Conservation (phyloP, 1,140 invertebrate genomes). For the Drosophila tsacasi region DNA sequence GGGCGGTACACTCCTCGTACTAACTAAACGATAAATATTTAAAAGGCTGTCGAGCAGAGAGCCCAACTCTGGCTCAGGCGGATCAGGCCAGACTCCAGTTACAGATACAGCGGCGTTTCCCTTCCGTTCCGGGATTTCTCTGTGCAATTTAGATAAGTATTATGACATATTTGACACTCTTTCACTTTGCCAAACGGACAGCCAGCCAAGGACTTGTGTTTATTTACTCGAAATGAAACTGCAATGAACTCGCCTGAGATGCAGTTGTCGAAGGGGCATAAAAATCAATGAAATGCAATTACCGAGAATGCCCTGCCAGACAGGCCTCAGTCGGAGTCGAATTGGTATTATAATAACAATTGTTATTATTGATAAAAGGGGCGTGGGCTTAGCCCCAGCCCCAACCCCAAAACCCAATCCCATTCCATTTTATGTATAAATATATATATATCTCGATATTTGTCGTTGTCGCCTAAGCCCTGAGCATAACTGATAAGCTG, state of each 20-base stretch:
- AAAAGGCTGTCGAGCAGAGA: constrained; percentile 48
- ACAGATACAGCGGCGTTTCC: constrained; percentile 26
- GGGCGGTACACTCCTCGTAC: constrained; percentile 20
- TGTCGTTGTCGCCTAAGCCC: constrained; percentile 60
- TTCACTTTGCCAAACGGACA: constrained; percentile 58
- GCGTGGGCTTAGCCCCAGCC: constrained; percentile 37
- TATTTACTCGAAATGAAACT: constrained; percentile 73
- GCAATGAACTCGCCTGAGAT: constrained; percentile 31
- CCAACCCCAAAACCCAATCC: not conserved
- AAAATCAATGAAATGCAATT: constrained; percentile 84
- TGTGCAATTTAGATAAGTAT: constrained; percentile 83
- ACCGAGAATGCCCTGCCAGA: constrained; percentile 68
- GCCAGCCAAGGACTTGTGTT: constrained; percentile 54
- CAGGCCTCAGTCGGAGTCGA: constrained; percentile 8
- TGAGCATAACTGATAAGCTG: constrained; percentile 83
- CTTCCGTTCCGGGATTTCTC: constrained; percentile 41
- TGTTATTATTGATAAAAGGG: constrained; percentile 70
- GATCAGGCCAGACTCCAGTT: constrained; percentile 18
- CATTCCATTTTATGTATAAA: not conserved
- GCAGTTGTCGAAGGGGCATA: constrained; percentile 25
- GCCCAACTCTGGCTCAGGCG: constrained; percentile 5
- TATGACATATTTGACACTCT: constrained; percentile 84
- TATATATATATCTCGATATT: constrained; percentile 9
- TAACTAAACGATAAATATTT: constrained; percentile 71
- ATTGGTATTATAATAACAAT: constrained; percentile 73